Conservation (phyloP, 2,113 vertebrate genomes). For the Cervus canadensis region DNA sequence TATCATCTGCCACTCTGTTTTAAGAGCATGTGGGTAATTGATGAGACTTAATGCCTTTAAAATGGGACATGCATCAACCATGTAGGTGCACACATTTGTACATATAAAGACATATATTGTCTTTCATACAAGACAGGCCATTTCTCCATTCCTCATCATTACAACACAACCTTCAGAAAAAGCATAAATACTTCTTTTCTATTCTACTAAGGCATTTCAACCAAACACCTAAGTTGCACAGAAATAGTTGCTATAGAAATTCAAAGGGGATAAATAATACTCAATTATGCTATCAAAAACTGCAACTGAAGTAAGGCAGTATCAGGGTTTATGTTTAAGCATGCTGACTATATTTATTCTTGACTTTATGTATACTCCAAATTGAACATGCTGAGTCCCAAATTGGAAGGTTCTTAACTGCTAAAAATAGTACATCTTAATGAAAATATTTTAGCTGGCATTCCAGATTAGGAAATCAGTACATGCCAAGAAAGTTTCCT, state of each 20-base stretch:
- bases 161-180: neutral
- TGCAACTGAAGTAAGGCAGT: neutral
- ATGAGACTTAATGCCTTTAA: neutral
- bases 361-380: neutral
- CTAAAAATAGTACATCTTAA: conserved; percentile 29
- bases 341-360: neutral
- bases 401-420: neutral
- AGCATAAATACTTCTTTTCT: conserved; percentile 24
- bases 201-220: neutral
- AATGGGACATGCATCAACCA: neutral
- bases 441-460: neutral
- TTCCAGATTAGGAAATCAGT: conserved; percentile 11
- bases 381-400: neutral
- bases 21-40: neutral
- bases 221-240: neutral
- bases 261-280: conserved; percentile 1
- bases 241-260: conserved; percentile 26
- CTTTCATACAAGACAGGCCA: neutral
- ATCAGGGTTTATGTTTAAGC: neutral
- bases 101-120: neutral
- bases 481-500: neutral
- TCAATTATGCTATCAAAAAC: neutral
- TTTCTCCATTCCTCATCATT: neutral
- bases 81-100: neutral
- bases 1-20: neutral